Base-by-base conservation (phyloP, 2,888 invertebrate genomes). In the Desoria tigrina region DNA sequence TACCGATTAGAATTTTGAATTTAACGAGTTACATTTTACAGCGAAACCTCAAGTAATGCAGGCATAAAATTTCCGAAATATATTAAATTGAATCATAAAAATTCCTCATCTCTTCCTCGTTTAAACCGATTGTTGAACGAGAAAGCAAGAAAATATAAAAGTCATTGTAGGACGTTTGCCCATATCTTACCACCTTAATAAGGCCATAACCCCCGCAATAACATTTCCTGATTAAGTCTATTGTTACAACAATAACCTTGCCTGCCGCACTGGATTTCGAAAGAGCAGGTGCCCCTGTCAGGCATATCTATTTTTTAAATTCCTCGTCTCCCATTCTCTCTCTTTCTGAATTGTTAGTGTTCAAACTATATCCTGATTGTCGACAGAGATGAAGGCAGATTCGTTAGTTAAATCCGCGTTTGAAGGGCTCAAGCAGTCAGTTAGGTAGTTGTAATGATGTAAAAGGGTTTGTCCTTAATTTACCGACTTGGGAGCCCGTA, bases 151-250 rank as follows among this genome's bases (percentile, higher is more conserved):
- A 32, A 32, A 32, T 32, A 32, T 11, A 7, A 32, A 32, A 7
- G 32, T 32, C 32, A 32, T 32, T 32, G 6, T 11, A 32, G 11
- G 32, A 32, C 11, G 32, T 32, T 7, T 32, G 4, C 4, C 11
- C 32, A 11, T 32, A 32, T 32, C 6, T 32, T 32, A 32, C 11
- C 32, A n/a, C 32, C 11, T 7, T 32, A 32, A 32, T 32, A 32
- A 32, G 32, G 32, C 11, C 32, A 32, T 32, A 32, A n/a, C n/a
- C 32, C 32, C 11, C 11, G 32, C 32, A 32, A 11, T 11, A 45
- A 18, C 21, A 51, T 26, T 51, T 23, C n/a, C 26, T 57, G 56
- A 57, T 57, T 42, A 57, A 57, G 23, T 57, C 42, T 4, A 57
- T 57, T 57, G 56, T 57, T 42, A 57, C 23, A 51, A 4, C 49